Base-by-base conservation (phyloP, 2,113 vertebrate species). In the Oryzias melastigma region DNA sequence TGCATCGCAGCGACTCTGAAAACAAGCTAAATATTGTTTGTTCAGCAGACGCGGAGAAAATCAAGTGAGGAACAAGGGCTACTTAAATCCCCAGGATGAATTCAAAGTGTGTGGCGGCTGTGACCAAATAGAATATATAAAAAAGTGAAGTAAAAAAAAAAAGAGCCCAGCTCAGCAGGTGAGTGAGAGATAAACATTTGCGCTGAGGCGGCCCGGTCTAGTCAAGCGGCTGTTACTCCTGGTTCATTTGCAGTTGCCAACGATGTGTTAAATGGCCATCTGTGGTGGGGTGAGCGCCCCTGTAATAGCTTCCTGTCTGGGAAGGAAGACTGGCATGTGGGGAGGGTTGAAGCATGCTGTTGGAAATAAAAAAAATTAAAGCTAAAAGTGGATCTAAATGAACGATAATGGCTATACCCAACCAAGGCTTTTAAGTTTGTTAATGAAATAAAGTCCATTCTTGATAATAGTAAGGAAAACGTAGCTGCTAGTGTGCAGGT, bases 231-330 rank as follows among this genome's bases (percentile, higher is more conserved):
- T 69, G 74, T 80, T 78, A n/a, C 77, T 71, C 78, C 78, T 61
- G 82, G 62, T 83, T 84, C 82, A 85, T 90, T 88, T 87, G 84
- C 75, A 51, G 80, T 68, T 83, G 81, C 83, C 86, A 84, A 77
- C 62, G 84, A 90, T 87, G 85, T 88, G 88, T 88, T 87, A 87
- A 87, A 89, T 84, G 83, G 66, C 89, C 88, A 85, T 88, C 85
- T 89, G 85, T 74, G 87, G 75, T 27, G 67, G 77, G 80, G 75
- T 86, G 77, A 86, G 79, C 70, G 81, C 68, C 68, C 65, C 69
- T 65, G 68, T 81, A 87, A 87, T 78, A 80, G 76, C 82, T 88
- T 85, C 69, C 82, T 82, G 68, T 82, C 73, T 84, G 76, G 52
- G 73, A 69, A 77, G 75, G 68, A 73, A 76, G 74, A 70, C 59